Conservation (phyloP, 2,797 vertebrate genomes). For the Pithecia hirsuta region DNA sequence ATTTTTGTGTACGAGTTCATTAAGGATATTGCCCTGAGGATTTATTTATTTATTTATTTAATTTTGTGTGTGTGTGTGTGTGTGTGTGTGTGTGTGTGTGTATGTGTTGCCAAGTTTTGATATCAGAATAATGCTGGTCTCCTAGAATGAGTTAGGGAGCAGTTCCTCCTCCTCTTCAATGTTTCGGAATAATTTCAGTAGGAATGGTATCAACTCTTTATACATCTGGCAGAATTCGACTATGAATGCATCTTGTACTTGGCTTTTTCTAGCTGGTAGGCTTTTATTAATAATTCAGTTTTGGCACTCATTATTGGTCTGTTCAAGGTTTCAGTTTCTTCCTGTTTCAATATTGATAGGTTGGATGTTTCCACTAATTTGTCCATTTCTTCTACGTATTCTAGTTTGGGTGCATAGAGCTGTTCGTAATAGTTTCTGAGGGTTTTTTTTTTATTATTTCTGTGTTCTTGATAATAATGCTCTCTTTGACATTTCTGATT, state of each 20-base stretch:
- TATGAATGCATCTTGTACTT: not conserved
- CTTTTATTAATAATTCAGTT: not conserved
- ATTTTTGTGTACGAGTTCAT: not conserved
- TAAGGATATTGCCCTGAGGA: not conserved
- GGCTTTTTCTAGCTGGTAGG: not conserved
- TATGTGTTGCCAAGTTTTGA: not conserved
- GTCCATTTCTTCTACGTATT: not conserved
- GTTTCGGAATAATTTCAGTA: no score
- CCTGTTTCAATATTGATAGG: not conserved
- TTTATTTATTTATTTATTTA: no score
- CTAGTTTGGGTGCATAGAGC: not conserved
- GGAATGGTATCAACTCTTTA: no score
- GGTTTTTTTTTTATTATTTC: not conserved
- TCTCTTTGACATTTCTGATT: not conserved
- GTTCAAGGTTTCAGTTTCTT: not conserved
- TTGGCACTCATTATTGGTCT: not conserved
- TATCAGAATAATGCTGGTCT: not conserved
- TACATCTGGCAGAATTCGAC: no score
- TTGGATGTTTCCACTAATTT: not conserved
- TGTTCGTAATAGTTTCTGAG: not conserved
- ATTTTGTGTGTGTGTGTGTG: no score
- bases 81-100: no score
- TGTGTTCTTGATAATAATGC: not conserved
- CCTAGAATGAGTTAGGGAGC: not conserved
- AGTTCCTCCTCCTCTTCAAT: not conserved